Conservation (phyloP, 1,140 invertebrate genomes). For the Drosophila bocqueti region DNA sequence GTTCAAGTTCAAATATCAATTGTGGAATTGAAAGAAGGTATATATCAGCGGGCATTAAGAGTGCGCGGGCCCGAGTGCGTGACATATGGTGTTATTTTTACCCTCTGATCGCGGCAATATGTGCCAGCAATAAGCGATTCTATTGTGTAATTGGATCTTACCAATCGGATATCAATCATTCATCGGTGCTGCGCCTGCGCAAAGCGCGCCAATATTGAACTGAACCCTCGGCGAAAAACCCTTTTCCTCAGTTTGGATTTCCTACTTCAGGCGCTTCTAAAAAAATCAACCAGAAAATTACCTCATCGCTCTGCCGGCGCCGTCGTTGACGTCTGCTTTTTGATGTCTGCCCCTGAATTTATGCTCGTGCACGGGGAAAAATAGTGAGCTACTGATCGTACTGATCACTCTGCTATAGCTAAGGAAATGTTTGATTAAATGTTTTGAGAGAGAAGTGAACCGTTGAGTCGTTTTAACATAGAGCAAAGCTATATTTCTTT, state of each 20-base stretch:
- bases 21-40: conserved; percentile 58
- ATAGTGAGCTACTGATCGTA: conserved; percentile 1
- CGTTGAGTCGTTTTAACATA: not conserved
- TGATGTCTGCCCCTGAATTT: conserved; percentile 77
- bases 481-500: not conserved
- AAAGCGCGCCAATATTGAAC: conserved; percentile 11
- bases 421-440: not conserved
- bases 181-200: conserved; percentile 56
- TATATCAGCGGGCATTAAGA: conserved; percentile 28
- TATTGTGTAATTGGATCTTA: conserved; percentile 64
- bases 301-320: conserved; percentile 73
- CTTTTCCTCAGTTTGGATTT: conserved; percentile 29
- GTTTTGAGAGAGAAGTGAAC: not conserved
- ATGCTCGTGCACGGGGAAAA: conserved; percentile 34
- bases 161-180: conserved; percentile 16
- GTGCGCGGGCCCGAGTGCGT: conserved; percentile 66
- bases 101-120: conserved; percentile 27
- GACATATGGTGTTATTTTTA: conserved; percentile 78
- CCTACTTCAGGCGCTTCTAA: conserved; percentile 11
- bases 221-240: conserved; percentile 27
- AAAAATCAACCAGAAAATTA: conserved; percentile 71
- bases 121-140: conserved; percentile 56
- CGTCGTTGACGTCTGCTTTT: conserved; percentile 53
- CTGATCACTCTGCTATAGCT: not conserved
- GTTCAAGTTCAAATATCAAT: conserved; percentile 76